Percentiles rank a stretch among this genome's conserved stretches.
Evolutionary conservation across 2,113 vertebrate genomes (phyloP).

Genomic region (Bagarius yarrelli): DNA sequence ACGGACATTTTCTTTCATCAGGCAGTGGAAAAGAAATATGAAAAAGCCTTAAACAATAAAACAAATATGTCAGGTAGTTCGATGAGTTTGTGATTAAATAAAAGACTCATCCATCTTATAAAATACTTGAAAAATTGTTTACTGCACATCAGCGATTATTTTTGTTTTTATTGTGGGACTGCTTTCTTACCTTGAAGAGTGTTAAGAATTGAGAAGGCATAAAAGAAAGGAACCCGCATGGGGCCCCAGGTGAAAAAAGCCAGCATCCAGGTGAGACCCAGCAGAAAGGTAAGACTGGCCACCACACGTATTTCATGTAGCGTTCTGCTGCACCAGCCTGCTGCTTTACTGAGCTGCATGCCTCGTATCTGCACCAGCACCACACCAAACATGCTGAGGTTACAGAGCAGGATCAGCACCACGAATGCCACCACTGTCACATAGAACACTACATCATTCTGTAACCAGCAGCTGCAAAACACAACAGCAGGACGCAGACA

Average conservation of each 20-base stretch:
- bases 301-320: constrained; percentile 75
- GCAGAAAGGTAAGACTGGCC: constrained; percentile 79
- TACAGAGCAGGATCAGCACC: constrained; percentile 76
- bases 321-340: constrained; percentile 46
- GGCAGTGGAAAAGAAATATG: constrained; percentile 85
- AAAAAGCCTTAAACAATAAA: constrained; percentile 74
- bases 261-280: constrained; percentile 84
- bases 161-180: neutral
- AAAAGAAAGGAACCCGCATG: constrained; percentile 71
- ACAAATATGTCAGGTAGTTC: neutral
- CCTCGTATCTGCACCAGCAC: constrained; percentile 80
- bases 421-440: constrained; percentile 76
- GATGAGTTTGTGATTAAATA: neutral
- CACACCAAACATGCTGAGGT: constrained; percentile 75
- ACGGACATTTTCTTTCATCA: constrained; percentile 83
- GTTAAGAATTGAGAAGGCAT: constrained; percentile 84
- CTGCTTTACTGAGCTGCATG: constrained; percentile 65
- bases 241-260: constrained; percentile 81
- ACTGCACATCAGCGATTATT: neutral
- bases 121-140: neutral
- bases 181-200: constrained; percentile 78
- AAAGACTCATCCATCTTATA: neutral
- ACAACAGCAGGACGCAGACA: neutral
- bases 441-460: constrained; percentile 72
- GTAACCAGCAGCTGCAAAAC: constrained; percentile 83